Base-by-base conservation (phyloP, 2,113 vertebrate species). In the Regulus satrapa region DNA sequence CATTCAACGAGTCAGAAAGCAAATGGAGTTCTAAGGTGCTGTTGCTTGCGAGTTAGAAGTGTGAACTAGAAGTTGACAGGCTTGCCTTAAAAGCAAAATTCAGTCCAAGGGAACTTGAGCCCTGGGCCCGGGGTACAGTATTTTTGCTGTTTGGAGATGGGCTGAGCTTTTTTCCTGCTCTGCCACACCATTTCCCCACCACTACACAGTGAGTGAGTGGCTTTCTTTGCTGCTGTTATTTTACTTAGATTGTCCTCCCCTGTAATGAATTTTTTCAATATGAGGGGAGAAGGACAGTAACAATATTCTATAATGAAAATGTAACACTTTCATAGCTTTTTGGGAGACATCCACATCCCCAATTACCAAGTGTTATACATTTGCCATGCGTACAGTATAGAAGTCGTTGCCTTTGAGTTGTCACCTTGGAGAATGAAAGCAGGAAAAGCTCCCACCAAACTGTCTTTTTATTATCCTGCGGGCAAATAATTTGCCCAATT, bases 361-460 rank as follows among this genome's bases (percentile, higher is more conserved):
- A 46, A 1, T 83, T 89, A 88, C 46, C 46, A 58, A 67, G 48
- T 49, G 62, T 83, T 93, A 94, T 74, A 71, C 59, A 59, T 92
- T 92, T 94, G 78, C 71, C n/a, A 18, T 59, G 82, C 16, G 13
- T 73, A 18, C 67, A 71, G 59, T 77, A 83, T 86, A 1, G 3
- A 63, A 83, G 55, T 51, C 4, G 6, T 77, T 71, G 86, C 38
- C 79, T 88, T 86, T 85, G 86, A 92, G 68, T 84, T 94, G 88
- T 95, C 83, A 77, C 83, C 83, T 74, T 87, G 83, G 89, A 92
- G 86, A 96, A 95, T 94, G 92, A 94, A 96, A 91, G 91, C 77
- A 95, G 93, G 85, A 90, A 95, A 95, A 94, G 86, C 72, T 90
- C 46, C 68, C 12, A 23, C 84, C 67, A 90, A 76, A 92, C 67